Base-by-base conservation (phyloP, 2,113 vertebrate species). In the Chaetodon auriga region DNA sequence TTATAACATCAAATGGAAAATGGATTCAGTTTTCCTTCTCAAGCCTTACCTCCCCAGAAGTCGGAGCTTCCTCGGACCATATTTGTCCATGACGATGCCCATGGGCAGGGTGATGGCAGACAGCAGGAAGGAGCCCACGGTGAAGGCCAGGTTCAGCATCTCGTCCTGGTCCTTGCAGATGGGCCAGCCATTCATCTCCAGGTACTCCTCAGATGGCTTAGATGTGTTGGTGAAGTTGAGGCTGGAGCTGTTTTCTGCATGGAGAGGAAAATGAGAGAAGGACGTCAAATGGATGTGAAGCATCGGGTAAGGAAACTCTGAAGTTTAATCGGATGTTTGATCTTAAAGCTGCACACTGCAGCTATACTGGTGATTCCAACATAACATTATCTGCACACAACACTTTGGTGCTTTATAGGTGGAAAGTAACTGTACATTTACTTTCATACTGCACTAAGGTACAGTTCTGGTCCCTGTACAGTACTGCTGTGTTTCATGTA, bases 61-160 rank as follows among this genome's bases (percentile, higher is more conserved):
- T 12, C 98, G 93, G 55, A 99, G 96, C 91, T 99, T 99, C 58
- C 98, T 95, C 0, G 98, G 98, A 0, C 98, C 98, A 0, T 99
- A 99, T 84, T 99, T 99, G 93, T 99, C 98, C 98, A 99, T 99
- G 94, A 99, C 96, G 23, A 99, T 99, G 51, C 98, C 98, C 87
- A 99, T 89, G 19, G 98, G 98, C 82, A 99, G 93, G 0, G 97
- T 98, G 94, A 99, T 99, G 53, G 98, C 98, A 0, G 97, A 99
- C 80, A 99, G 96, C 90, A 99, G 94, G 93, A 99, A 99, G 90
- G 98, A 99, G 81, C 98, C 98, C 0, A 99, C 93, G 0, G 98
- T 99, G 95, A 99, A 99, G 54, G 98, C 98, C 94, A 99, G 83
- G 92, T 99, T 99, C 43, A 99, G 93, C 97, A 98, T 99, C 88